These are phyloP conservation scores for Cassiopea andromeda DNA, from an alignment of 30 jellyfish, hydroid and myxozoan genomes.

Conservation along the genomic window DNA sequence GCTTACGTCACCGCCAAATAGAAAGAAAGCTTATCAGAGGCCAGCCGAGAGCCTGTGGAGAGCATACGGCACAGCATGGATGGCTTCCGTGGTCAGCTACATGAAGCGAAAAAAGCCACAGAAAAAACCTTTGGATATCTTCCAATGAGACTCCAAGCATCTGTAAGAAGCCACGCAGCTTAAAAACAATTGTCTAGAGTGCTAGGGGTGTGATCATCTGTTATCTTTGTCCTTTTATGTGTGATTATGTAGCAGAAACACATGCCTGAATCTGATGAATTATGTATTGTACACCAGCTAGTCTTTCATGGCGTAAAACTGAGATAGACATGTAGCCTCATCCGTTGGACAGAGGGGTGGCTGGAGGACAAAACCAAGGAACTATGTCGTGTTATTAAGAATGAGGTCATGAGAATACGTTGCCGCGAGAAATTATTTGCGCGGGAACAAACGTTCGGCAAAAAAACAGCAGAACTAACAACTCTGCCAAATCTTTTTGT, in stretches of 20 bases:
- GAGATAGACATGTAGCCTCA: background rate
- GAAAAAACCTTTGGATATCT: constrained; percentile 41
- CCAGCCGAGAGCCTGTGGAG: constrained; percentile 7
- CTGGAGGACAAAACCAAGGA: background rate
- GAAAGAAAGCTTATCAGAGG: background rate
- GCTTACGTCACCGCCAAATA: constrained; percentile 30
- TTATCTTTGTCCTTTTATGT: background rate
- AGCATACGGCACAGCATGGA: constrained; percentile 8
- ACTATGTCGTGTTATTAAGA: background rate
- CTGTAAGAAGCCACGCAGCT: background rate
- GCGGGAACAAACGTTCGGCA: background rate
- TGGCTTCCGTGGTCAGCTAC: constrained; percentile 12
- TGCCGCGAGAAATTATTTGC: background rate
- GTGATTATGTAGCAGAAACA: background rate
- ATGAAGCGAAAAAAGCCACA: constrained; percentile 9
- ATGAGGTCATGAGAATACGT: background rate
- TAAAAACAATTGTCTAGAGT: constrained; percentile 8
- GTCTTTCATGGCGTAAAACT: background rate
- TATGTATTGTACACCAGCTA: background rate
- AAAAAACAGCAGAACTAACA: background rate
- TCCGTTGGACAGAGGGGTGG: background rate
- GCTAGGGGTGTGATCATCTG: constrained; percentile 16
- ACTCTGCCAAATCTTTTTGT: background rate
- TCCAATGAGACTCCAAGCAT: constrained; percentile 19
- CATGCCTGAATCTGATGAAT: constrained; percentile 3